Evolutionary conservation across 2,888 invertebrate species (phyloP), one percentile per base, ranked within the genome.

Genomic region (Luffia ferchaultella): DNA sequence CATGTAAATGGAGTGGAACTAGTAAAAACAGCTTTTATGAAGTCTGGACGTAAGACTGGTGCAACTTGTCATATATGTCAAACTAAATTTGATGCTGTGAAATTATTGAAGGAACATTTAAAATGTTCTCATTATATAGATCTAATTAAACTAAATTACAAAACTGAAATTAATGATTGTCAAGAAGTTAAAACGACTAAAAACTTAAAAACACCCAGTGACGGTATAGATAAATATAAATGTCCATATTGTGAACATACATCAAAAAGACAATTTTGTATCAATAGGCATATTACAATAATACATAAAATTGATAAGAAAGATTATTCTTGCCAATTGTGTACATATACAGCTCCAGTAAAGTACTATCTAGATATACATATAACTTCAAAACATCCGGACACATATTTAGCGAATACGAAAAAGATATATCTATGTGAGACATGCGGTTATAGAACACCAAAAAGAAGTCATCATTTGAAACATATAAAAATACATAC

Each of bases 371-470:
- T 51, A 16, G 41, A 44, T 44, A 48, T 19, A 2, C 51, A 51
- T 41, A 45, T 48, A 2, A 18, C 44, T 16, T 18, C 48, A 2
- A 47, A 48, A 42, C 51, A 51, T 17, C 47, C 42, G 12, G n/a
- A 51, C 2, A 42, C 51, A 2, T 44, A 51, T 18, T 51, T 20
- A 9, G 48, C 51, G 9, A 20, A 20, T 12, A 9, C 43, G 15
- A 18, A 7, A 42, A 18, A 1, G 3, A 47, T 16, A 19, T 56
- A 59, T 48, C 41, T 50, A 0, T 68, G 66, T 30, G 42, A 56
- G 15, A 53, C 57, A 12, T 68, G 67, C 56, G 66, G 65, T 0
- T 68, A 68, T 47, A 56, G 57, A 16, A 65, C 67, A 12, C 44
- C 49, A 15, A 65, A 62, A 51, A 53, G 56, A 40, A 65, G 65